phyloP scores from a whole-genome alignment of 2,888 invertebrate genomes.

The Trichacis sp. region DNA sequence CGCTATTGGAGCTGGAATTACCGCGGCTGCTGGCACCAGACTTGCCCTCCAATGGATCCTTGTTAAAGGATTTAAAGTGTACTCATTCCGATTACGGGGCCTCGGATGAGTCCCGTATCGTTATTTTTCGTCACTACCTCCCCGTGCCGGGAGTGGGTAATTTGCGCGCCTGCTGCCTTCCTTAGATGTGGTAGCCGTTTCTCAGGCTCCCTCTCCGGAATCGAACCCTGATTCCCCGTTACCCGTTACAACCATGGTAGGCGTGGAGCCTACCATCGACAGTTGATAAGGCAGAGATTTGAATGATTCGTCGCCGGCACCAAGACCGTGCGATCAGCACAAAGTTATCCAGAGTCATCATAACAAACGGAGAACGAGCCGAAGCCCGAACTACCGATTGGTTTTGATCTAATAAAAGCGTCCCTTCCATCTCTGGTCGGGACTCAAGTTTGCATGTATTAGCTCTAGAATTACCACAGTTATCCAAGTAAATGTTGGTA shows the following conservation, averaged over 20 bases:
- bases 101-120: conserved; percentile 72
- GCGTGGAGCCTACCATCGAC: conserved; percentile 58
- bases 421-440: conserved; percentile 67
- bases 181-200: conserved; percentile 80
- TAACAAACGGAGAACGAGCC: conserved; percentile 67
- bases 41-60: conserved; percentile 77
- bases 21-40: conserved; percentile 80
- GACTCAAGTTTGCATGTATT: conserved; percentile 74
- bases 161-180: conserved; percentile 80
- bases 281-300: conserved; percentile 79
- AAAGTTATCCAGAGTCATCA: conserved; percentile 71
- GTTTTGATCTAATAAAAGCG: conserved; percentile 64
- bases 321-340: conserved; percentile 56
- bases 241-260: conserved; percentile 72
- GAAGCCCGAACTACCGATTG: conserved; percentile 67
- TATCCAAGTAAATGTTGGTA: conserved; percentile 71
- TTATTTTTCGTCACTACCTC: conserved; percentile 79
- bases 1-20: conserved; percentile 75
- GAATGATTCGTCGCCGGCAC: conserved; percentile 71
- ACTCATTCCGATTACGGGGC: conserved; percentile 57
- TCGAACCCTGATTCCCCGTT: conserved; percentile 82
- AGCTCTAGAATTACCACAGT: conserved; percentile 78
- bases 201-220: conserved; percentile 80
- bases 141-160: conserved; percentile 74
- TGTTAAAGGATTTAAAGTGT: conserved; percentile 74